Conservation (phyloP, 2,113 vertebrate genomes). For the human region DNA sequence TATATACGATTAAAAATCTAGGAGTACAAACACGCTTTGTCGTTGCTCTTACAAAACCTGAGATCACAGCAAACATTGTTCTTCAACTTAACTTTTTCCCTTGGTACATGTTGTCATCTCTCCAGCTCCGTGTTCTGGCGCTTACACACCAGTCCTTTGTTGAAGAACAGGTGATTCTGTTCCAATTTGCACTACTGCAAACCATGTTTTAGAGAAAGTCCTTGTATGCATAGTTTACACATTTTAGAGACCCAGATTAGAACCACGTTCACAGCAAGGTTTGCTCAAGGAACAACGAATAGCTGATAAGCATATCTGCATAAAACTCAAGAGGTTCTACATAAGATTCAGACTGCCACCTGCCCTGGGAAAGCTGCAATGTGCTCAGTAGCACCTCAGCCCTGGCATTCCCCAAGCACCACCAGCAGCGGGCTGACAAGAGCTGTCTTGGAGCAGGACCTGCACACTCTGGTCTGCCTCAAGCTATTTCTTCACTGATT, state of each 20-base stretch:
- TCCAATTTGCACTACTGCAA: background rate
- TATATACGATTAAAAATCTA: background rate
- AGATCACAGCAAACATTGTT: too few species aligned
- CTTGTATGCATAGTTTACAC: background rate
- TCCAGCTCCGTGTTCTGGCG: background rate
- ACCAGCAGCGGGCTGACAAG: too few species aligned
- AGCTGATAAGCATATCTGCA: background rate
- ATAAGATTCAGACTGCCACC: background rate
- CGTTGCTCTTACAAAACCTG: background rate
- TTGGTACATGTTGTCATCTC: rapidly evolving
- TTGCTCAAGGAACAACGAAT: background rate
- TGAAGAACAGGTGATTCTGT: background rate
- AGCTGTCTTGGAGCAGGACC: background rate
- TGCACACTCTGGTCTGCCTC: background rate
- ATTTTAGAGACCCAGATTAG: background rate
- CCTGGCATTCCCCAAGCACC: background rate
- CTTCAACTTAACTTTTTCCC: background rate
- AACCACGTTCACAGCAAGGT: background rate
- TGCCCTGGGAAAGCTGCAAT: background rate
- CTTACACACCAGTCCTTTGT: background rate
- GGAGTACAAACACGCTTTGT: background rate
- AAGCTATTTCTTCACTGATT: background rate
- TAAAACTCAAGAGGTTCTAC: background rate
- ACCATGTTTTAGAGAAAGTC: background rate
- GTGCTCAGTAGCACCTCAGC: rapidly evolving